Evolutionary conservation across 1,140 invertebrate genomes (phyloP), one percentile per base, ranked within the genome.

Genomic region (Streblospio benedicti): DNA sequence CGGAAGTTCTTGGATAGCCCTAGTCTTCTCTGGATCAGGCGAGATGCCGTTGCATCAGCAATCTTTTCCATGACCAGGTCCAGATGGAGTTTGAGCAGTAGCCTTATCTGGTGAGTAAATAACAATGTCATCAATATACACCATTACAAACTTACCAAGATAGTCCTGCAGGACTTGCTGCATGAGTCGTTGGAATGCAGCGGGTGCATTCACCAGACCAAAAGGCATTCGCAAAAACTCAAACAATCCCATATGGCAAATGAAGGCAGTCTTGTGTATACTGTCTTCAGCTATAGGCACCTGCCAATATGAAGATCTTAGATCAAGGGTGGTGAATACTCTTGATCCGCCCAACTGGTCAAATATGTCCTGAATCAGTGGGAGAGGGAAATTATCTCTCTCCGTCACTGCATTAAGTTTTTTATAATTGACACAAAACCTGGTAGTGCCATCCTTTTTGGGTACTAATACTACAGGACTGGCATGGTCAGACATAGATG

Each of bases 261-360:
- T 28, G 55, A 70, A 68, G 1, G 69, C 65, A 0, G 80, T 80
- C 52, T 76, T 74, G 28, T 72, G 38, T 9, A 59, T 70, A 51
- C 72, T 70, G 2, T 65, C 57, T 14, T 57, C 12, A 4, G 71
- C 52, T 14, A 83, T 56, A 30, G 49, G 53, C 3, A 81, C 63
- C 58, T 80, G 79, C 74, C 75, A 76, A 54, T 65, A 74, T 9
- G 73, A 72, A 9, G 27, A 38, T 32, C 59, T 63, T 23, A 70
- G 43, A 41, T 71, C 67, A 9, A 70, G 9, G 6, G 32, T 57
- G 2, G 62, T 65, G 41, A 64, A 71, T 9, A 57, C 65, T 25
- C 47, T 62, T 12, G 61, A 25, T 23, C 61, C 53, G n/a, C 51
- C 62, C 50, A 68, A 43, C 14, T 55, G 35, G 5, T 61, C 49